Percentiles rank a stretch among this genome's conserved stretches.
Evolutionary conservation across 2,888 invertebrate genomes (phyloP).

Genomic region (Acleris holmiana): DNA sequence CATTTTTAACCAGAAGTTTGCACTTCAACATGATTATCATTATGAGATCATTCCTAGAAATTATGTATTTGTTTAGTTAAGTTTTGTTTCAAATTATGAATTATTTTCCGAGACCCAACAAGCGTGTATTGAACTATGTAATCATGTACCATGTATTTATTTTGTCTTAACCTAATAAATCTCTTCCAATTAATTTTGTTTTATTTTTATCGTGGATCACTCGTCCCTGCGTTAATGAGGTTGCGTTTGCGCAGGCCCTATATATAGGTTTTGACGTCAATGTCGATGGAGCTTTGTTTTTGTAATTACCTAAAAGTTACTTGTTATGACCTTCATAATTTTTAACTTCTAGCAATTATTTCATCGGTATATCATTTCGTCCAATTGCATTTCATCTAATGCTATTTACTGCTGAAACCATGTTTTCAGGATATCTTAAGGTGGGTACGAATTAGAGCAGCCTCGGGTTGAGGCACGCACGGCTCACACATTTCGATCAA

Average conservation of each 20-base stretch:
- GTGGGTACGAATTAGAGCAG: no score
- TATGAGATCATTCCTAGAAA: conserved; percentile 48
- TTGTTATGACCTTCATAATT: no score
- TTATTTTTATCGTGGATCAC: conserved; percentile 23
- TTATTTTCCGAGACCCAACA: conserved; percentile 41
- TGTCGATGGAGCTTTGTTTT: background rate
- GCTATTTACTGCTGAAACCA: no score
- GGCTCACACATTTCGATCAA: no score
- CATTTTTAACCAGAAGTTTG: conserved; percentile 36
- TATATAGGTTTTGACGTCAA: conserved; percentile 2
- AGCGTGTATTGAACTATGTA: conserved; percentile 57
- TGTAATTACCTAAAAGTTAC: no score
- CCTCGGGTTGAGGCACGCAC: no score
- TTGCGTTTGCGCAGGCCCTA: conserved; percentile 4
- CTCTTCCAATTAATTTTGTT: conserved; percentile 44
- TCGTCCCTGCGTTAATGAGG: conserved; percentile 10
- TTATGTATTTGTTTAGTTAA: conserved; percentile 56
- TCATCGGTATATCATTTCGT: no score
- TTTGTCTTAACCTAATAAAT: conserved; percentile 59
- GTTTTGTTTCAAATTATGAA: conserved; percentile 61
- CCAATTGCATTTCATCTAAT: no score
- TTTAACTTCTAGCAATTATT: no score
- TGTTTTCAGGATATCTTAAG: no score
- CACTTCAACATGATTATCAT: conserved; percentile 40
- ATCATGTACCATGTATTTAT: conserved; percentile 68